Conservation (phyloP, 2,888 invertebrate genomes). For the Nowickia ferox region DNA sequence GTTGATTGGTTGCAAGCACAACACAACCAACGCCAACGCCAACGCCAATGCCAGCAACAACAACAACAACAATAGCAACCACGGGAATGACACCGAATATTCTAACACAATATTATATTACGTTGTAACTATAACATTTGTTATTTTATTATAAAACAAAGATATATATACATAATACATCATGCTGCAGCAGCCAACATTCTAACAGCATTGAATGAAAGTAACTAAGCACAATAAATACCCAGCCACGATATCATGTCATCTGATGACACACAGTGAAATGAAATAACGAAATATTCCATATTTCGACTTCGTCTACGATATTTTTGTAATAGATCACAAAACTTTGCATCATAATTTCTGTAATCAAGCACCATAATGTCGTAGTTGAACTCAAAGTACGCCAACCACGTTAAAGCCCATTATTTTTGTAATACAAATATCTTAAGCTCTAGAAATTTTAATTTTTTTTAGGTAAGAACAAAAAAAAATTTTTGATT, state of each 20-base stretch:
- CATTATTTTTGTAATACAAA: no score
- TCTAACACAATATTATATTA: slow-evolving; percentile 47
- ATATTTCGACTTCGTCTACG: no score
- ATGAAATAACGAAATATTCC: no score
- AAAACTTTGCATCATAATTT: no score
- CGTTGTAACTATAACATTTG: slow-evolving; percentile 26
- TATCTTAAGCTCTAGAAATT: no score
- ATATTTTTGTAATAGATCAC: no score
- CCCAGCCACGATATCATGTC: slow-evolving; percentile 30
- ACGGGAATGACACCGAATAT: slow-evolving; percentile 22
- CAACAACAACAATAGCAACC: slow-evolving; percentile 32
- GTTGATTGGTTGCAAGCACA: slow-evolving; percentile 47
- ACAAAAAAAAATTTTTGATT: no score
- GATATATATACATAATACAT: not conserved
- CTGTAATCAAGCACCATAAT: no score
- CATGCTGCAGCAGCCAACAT: slow-evolving; percentile 30
- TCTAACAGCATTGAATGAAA: slow-evolving; percentile 3
- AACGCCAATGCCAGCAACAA: not conserved
- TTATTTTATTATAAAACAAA: slow-evolving; percentile 10
- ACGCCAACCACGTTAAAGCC: no score
- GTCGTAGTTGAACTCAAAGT: no score
- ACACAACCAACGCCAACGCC: slow-evolving; percentile 25
- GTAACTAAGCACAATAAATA: slow-evolving; percentile 1
- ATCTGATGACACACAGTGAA: slow-evolving; percentile 18
- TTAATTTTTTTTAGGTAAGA: no score